These are phyloP conservation scores for Drosophila buzzatii DNA, from an alignment of 2,888 invertebrate genomes.

Conservation along the genomic window DNA sequence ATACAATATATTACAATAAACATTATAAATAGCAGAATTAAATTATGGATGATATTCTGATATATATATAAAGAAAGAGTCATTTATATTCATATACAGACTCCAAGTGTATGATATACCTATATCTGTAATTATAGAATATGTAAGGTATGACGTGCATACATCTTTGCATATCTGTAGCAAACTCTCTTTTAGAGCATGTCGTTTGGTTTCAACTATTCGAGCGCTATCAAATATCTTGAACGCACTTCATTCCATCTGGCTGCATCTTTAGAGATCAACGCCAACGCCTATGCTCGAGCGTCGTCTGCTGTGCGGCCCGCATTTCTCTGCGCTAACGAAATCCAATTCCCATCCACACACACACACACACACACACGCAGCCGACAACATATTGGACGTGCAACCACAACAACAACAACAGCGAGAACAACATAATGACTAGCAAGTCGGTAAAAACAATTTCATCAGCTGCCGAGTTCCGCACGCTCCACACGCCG, in stretches of 20 bases:
- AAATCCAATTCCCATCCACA: slow-evolving; percentile 15
- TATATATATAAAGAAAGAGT: too few species aligned
- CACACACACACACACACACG: slow-evolving; percentile 6
- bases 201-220: not conserved
- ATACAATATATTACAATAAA: too few species aligned
- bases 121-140: not conserved
- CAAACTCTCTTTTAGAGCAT: not conserved
- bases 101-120: too few species aligned
- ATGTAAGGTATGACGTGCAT: not conserved
- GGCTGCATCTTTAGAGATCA: slow-evolving; percentile 43
- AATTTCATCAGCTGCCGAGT: slow-evolving; percentile 54
- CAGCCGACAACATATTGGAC: slow-evolving; percentile 31
- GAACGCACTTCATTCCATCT: slow-evolving; percentile 37
- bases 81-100: too few species aligned
- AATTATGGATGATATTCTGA: too few species aligned
- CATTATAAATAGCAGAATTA: too few species aligned
- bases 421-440: slow-evolving; percentile 46
- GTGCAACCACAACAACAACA: slow-evolving; percentile 34
- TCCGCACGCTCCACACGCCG: slow-evolving; percentile 25
- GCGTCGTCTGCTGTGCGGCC: slow-evolving; percentile 28
- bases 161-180: not conserved
- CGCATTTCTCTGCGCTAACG: slow-evolving; percentile 41
- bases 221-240: slow-evolving; percentile 12
- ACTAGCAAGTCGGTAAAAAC: slow-evolving; percentile 60
- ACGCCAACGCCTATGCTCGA: slow-evolving; percentile 40